These are phyloP conservation scores for Ricordea florida DNA, from an alignment of 92 coral and sea anemone genomes.

Conservation along the genomic window DNA sequence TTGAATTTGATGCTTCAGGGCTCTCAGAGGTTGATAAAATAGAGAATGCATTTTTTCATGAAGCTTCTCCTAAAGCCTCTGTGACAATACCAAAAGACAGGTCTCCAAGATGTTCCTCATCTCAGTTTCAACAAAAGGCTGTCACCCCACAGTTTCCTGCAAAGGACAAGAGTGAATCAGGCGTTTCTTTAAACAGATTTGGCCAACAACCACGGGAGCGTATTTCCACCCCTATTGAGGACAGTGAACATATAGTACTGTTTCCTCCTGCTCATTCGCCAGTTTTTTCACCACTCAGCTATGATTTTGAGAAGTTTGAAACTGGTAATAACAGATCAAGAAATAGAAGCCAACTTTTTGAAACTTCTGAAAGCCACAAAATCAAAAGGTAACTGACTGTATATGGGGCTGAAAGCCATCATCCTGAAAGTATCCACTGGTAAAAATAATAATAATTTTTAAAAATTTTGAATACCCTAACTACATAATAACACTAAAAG, in stretches of 20 bases:
- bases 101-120: neutral
- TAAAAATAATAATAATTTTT: no score
- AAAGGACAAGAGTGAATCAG: neutral
- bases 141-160: neutral
- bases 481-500: no score
- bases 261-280: conserved; percentile 72
- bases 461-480: no score
- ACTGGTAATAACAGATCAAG: neutral
- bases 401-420: no score
- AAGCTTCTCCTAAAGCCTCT: conserved; percentile 1
- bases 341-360: neutral
- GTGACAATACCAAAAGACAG: neutral
- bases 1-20: conserved; percentile 93
- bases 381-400: neutral
- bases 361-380: neutral
- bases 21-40: conserved; percentile 85
- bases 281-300: conserved; percentile 76
- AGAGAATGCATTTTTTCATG: conserved; percentile 58
- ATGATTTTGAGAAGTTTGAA: conserved; percentile 20
- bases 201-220: conserved; percentile 57
- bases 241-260: conserved; percentile 44
- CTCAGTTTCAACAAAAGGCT: neutral
- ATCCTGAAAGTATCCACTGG: no score
- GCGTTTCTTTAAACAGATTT: neutral
- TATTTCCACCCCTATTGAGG: conserved; percentile 89